Evolutionary conservation across 2,797 vertebrate genomes (phyloP).

Genomic region (Hyperoplus immaculatus): DNA sequence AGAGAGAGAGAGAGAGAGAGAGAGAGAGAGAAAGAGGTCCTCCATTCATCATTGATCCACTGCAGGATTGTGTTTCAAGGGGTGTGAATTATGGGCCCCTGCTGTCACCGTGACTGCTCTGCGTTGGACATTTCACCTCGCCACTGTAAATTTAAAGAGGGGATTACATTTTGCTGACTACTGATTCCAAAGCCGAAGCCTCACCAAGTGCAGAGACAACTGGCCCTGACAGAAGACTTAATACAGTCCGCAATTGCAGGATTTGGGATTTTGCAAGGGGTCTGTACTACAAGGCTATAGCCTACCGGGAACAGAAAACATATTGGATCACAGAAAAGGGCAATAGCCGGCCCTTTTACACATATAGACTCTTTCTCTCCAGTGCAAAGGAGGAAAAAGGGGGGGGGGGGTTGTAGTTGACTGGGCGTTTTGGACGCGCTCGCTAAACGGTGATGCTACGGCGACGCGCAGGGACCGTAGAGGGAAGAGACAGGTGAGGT

Average conservation of each 20-base stretch:
- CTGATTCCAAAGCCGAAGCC: slow-evolving; percentile 58
- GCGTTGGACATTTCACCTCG: slow-evolving; percentile 79
- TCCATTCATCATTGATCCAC: slow-evolving; percentile 83
- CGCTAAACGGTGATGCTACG: slow-evolving; percentile 76
- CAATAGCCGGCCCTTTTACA: slow-evolving; percentile 23
- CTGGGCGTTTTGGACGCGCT: slow-evolving; percentile 73
- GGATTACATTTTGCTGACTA: slow-evolving; percentile 74
- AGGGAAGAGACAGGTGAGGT: slow-evolving; percentile 84
- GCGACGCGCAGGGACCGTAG: slow-evolving; percentile 72
- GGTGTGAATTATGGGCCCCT: slow-evolving; percentile 81
- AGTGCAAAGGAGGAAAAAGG: not conserved
- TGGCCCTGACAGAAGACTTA: slow-evolving; percentile 54
- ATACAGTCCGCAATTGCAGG: slow-evolving; percentile 61
- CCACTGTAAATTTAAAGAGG: slow-evolving; percentile 75
- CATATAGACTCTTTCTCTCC: slow-evolving; percentile 36
- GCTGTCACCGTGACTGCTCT: slow-evolving; percentile 78
- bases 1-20: slow-evolving; percentile 53
- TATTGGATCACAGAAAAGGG: slow-evolving; percentile 39
- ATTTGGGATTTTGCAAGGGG: slow-evolving; percentile 51
- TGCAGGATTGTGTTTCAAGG: slow-evolving; percentile 79
- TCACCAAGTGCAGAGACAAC: slow-evolving; percentile 60
- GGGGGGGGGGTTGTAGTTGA: slow-evolving; percentile 47
- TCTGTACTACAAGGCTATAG: slow-evolving; percentile 31
- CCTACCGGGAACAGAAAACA: slow-evolving; percentile 32
- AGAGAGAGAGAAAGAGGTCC: slow-evolving; percentile 57